These are phyloP conservation scores for Myotis brandtii DNA, from an alignment of 2,113 vertebrate genomes.

Conservation along the genomic window DNA sequence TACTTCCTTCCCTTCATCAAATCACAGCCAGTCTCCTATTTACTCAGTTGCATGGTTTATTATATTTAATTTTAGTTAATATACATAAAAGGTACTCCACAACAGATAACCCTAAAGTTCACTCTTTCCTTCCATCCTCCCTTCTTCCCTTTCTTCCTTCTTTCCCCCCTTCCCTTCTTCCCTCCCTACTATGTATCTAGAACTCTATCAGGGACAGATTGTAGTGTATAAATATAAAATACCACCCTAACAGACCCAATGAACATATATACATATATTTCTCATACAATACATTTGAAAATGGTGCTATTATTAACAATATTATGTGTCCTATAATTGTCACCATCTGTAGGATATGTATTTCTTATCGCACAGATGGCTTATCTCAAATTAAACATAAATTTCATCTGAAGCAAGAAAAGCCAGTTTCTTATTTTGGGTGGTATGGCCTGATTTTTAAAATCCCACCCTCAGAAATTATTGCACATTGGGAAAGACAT, in stretches of 20 bases:
- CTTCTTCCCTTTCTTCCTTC: not conserved
- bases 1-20: not conserved
- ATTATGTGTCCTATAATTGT: conserved; percentile 66
- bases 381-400: conserved; percentile 78
- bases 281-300: conserved; percentile 63
- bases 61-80: not conserved
- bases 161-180: too few species aligned
- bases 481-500: conserved; percentile 63
- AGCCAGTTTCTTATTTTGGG: conserved; percentile 61
- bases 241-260: not conserved
- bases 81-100: not conserved
- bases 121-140: not conserved
- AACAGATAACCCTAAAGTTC: not conserved
- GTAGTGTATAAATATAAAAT: not conserved
- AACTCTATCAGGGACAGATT: not conserved
- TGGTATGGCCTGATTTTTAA: conserved; percentile 48
- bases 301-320: conserved; percentile 63
- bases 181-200: not conserved
- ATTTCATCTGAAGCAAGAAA: conserved; percentile 68
- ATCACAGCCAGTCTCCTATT: not conserved
- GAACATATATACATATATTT: not conserved
- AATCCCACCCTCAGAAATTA: conserved; percentile 59
- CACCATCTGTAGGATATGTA: conserved; percentile 68
- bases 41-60: not conserved
- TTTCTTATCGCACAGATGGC: conserved; percentile 78